These are phyloP conservation scores for Heliconius hermathena DNA, from an alignment of 1,140 invertebrate genomes.

Conservation along the genomic window DNA sequence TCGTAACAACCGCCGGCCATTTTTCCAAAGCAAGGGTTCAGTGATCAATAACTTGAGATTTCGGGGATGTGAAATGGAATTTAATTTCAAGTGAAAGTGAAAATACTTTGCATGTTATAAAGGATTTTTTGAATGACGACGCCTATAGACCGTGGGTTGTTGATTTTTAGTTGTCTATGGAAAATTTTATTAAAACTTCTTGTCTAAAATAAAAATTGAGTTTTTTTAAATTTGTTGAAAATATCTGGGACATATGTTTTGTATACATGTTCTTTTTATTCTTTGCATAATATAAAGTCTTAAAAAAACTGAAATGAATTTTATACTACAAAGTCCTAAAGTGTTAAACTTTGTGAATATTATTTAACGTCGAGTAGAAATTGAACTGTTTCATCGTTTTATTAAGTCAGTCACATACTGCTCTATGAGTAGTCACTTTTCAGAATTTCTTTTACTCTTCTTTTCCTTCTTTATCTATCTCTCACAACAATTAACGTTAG, in stretches of 20 bases:
- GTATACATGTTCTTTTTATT: no score
- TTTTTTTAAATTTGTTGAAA: no score
- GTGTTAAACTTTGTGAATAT: no score
- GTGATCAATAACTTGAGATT: neutral
- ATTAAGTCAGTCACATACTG: no score
- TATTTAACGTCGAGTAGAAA: no score
- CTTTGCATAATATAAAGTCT: no score
- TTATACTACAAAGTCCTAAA: no score
- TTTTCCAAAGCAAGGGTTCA: neutral
- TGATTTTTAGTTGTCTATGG: neutral
- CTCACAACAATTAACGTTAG: neutral
- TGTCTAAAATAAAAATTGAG: no score
- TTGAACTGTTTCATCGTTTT: no score
- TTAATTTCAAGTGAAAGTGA: constrained; percentile 5
- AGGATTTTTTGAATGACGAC: neutral
- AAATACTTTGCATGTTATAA: neutral
- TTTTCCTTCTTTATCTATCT: neutral
- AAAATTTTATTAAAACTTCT: no score
- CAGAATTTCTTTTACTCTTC: neutral
- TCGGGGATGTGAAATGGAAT: neutral
- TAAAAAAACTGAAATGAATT: no score
- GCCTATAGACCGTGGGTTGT: neutral
- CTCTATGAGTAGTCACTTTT: neutral
- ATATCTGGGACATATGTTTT: no score
- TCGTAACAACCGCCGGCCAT: neutral